A percentile compares a stretch with the other conserved stretches of the same genome.
Evolutionary conservation across 1,140 invertebrate species (phyloP).

Genomic region (Neodiprion fabricii): DNA sequence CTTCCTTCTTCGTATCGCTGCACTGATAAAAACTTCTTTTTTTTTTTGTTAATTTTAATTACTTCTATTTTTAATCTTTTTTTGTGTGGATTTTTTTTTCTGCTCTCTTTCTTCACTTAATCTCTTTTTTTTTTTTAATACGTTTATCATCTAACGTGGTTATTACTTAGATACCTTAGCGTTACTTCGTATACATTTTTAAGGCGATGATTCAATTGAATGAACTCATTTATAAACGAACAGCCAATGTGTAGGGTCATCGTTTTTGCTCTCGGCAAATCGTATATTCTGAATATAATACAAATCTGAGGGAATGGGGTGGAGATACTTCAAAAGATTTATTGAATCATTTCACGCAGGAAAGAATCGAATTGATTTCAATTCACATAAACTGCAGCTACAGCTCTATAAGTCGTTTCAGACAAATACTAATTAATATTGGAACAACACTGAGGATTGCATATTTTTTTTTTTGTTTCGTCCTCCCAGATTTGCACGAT

Average conservation of each 20-base stretch:
- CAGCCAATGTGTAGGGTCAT: constrained; percentile 53
- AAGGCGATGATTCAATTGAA: constrained; percentile 65
- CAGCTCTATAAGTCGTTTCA: too few relatives aligned
- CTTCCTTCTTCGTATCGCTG: not conserved
- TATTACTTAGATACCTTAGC: constrained; percentile 63
- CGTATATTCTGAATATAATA: not conserved
- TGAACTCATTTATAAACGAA: constrained; percentile 61
- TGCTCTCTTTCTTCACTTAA: constrained; percentile 55
- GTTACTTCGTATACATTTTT: constrained; percentile 66
- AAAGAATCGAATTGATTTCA: too few relatives aligned
- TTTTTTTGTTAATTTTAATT: constrained; percentile 20
- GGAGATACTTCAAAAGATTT: too few relatives aligned
- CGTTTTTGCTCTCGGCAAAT: constrained; percentile 4
- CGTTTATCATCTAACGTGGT: constrained; percentile 56
- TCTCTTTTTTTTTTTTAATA: constrained; percentile 45
- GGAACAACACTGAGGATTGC: too few relatives aligned
- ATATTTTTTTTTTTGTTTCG: too few relatives aligned
- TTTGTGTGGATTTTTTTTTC: not conserved
- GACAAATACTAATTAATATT: too few relatives aligned
- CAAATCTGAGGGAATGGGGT: not conserved
- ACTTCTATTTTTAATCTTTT: constrained; percentile 14
- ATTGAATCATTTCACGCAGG: too few relatives aligned
- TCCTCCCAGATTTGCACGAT: not conserved
- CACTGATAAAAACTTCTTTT: constrained; percentile 2
- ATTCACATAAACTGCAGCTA: too few relatives aligned